A percentile compares a stretch with the other conserved stretches of the same genome.
These are phyloP conservation scores for Nothocercus julius DNA, from an alignment of 2,113 vertebrate genomes.

Conservation along the genomic window DNA sequence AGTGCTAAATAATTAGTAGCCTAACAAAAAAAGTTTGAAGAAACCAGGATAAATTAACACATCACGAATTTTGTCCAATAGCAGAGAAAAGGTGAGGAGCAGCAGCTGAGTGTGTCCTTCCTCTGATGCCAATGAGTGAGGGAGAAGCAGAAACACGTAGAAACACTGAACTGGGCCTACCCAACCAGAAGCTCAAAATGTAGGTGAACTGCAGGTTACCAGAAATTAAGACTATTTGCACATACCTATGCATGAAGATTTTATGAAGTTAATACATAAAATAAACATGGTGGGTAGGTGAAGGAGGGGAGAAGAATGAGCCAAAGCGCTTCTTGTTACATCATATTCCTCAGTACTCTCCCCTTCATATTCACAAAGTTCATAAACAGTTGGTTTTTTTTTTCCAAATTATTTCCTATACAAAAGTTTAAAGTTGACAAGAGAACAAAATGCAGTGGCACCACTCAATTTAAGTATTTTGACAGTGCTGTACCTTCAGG, in stretches of 20 bases:
- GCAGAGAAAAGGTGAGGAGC: background rate
- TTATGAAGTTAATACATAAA: background rate
- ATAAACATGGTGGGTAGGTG: background rate
- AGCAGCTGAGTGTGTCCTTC: rapidly evolving
- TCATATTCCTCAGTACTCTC: background rate
- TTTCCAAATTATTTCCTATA: background rate
- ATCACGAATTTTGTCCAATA: background rate
- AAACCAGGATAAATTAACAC: background rate
- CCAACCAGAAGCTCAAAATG: background rate
- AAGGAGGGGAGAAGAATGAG: background rate
- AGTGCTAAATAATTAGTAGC: background rate
- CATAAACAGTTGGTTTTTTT: background rate
- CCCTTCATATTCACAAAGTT: background rate
- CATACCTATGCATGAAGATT: background rate
- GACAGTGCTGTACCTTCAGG: background rate
- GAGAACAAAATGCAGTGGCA: background rate
- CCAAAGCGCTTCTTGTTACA: background rate
- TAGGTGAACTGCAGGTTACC: background rate
- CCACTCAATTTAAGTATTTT: background rate
- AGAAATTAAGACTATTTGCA: background rate
- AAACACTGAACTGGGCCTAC: background rate
- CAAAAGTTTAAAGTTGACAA: background rate
- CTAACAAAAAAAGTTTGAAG: background rate
- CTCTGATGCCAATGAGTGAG: background rate
- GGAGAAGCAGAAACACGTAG: background rate